A percentile compares a stretch with the other conserved stretches of the same genome.
These are phyloP conservation scores for Eudyptes chrysolophus DNA, from an alignment of 2,113 vertebrate genomes.

Conservation along the genomic window DNA sequence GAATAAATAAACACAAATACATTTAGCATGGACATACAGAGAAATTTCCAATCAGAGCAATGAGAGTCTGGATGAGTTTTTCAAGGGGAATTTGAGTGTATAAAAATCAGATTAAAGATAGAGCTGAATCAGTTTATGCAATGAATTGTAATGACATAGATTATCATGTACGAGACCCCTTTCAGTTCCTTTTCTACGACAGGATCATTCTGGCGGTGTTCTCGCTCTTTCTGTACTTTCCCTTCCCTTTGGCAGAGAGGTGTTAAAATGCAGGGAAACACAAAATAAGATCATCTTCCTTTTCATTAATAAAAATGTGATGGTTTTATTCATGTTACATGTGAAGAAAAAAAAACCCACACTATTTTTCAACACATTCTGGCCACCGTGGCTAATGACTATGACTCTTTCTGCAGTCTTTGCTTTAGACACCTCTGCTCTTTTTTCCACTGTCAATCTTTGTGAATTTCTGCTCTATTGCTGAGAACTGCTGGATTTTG, in stretches of 20 bases:
- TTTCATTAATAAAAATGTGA: neutral
- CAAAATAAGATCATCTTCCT: neutral
- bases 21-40: neutral
- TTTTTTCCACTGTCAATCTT: neutral
- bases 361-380: neutral
- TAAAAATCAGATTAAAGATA: neutral
- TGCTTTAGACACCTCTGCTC: neutral
- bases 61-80: neutral
- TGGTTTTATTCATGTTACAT: neutral
- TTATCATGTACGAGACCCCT: neutral
- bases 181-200: neutral
- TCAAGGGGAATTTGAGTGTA: neutral
- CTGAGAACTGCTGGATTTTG: neutral
- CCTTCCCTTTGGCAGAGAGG: neutral
- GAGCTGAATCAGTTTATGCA: neutral
- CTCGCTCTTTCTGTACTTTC: neutral
- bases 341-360: neutral
- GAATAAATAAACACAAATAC: neutral
- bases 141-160: neutral
- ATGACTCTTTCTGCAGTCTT: neutral
- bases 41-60: neutral
- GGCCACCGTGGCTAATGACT: neutral
- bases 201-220: accelerated
- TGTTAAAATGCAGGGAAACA: neutral
- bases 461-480: neutral